Evolutionary conservation across 2,888 invertebrate species (phyloP), one percentile per base, ranked within the genome.

Genomic region (Andricus quercusramuli): DNA sequence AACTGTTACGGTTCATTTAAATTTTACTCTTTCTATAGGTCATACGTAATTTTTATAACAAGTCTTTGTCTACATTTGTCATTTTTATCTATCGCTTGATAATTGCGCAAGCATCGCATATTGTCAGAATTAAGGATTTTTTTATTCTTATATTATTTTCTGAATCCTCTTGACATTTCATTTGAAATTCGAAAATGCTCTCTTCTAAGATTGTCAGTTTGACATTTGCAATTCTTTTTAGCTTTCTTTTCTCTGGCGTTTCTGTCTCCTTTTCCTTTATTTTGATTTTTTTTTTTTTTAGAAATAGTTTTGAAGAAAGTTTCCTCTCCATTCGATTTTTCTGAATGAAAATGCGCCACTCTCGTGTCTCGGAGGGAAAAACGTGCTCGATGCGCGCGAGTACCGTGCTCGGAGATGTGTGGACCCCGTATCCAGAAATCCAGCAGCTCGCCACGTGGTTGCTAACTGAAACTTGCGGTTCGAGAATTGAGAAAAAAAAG

Each of bases 361-460:
- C 15, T 47, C 25, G 22, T 17, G 20, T 25, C 17, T 15, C 74
- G 51, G 51, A 51, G 47, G 78, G 44, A 78, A 65, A 78, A 66
- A 66, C 66, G 66, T 37, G 66, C 65, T 65, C 66, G 51, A 51
- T 47, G 47, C 44, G 65, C 78, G 29, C 32, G 51, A 65, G 44
- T 37, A 37, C 78, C 78, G 66, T 78, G 78, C 22, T 8, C 8
- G 20, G 13, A 44, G 67, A 17, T 68, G 29, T 59, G 78, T 67
- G 78, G 56, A 78, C 78, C 78, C 78, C 78, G 78, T 59, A 59
- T 56, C 32, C 22, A 47, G 64, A n/a, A 44, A 64, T 65, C 32
- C 64, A 51, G 65, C 22, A 66, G 51, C 78, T 78, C 78, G 67
- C 78, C 78, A 78, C 78, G 78, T 78, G 78, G 65, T 51, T 51